Percentiles rank a stretch among this genome's conserved stretches.
phyloP scores from a whole-genome alignment of 2,113 vertebrate species.

The Notothenia coriiceps region DNA sequence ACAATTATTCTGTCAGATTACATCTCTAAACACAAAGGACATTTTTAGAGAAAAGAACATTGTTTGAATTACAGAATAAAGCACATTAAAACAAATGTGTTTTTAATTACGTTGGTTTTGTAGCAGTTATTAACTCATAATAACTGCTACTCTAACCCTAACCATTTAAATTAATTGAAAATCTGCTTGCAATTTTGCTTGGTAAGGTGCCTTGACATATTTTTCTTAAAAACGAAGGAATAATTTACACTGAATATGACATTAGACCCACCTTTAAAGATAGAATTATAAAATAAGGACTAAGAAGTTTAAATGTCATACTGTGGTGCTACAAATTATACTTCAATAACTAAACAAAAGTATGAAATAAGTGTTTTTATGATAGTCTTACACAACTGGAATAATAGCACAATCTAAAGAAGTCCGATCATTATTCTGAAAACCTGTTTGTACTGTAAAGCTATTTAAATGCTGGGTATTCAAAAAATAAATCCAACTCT shows the following conservation, averaged over 20 bases:
- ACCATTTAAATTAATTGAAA: not conserved
- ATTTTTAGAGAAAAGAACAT: not conserved
- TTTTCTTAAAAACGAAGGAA: not conserved
- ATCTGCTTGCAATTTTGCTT: not conserved
- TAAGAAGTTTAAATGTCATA: not conserved
- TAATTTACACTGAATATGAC: not conserved
- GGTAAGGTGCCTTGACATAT: not conserved
- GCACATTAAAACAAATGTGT: not conserved
- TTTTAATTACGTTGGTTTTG: not conserved
- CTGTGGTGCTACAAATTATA: not conserved
- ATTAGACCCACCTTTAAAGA: not conserved
- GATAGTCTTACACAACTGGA: not conserved
- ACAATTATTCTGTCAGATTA: not conserved
- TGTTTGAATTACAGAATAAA: not conserved
- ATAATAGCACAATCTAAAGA: not conserved
- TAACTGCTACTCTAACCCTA: too few relatives aligned
- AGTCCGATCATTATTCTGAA: not conserved
- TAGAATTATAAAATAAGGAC: not conserved
- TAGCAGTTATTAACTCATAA: not conserved
- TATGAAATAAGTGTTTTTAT: not conserved
- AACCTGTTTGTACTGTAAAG: not conserved
- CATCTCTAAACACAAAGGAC: not conserved
- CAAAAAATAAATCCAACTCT: not conserved
- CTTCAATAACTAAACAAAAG: not conserved
- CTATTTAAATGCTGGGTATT: not conserved